Evolutionary conservation across 2,888 invertebrate genomes (phyloP).

Genomic region (Sminthurinus aureus): DNA sequence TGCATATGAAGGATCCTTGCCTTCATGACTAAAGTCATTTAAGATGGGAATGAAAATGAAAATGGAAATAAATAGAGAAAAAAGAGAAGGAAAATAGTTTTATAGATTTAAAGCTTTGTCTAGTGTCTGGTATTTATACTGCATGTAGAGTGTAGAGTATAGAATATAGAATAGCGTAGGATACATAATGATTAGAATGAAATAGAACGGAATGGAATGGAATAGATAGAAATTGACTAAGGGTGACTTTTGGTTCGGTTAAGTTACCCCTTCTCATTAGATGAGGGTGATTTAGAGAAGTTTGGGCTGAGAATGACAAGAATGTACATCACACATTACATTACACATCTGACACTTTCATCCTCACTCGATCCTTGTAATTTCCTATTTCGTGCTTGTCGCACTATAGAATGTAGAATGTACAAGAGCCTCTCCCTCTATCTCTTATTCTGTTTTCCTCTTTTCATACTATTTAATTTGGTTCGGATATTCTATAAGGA

Average conservation of each 20-base stretch:
- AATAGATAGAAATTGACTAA: constrained; percentile 9
- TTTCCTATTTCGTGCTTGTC: background rate
- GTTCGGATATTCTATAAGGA: background rate
- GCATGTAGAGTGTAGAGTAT: too few species aligned
- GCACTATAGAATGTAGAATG: background rate
- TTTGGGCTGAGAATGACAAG: constrained; percentile 34
- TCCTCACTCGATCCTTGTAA: background rate
- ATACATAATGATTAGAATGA: too few species aligned
- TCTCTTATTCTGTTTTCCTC: too few species aligned
- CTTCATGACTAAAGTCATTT: background rate
- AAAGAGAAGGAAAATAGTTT: too few species aligned
- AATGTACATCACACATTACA: constrained; percentile 11
- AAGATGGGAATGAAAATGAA: constrained; percentile 26
- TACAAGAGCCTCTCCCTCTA: too few species aligned
- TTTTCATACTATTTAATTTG: too few species aligned
- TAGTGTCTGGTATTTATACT: too few species aligned
- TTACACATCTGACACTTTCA: constrained; percentile 28
- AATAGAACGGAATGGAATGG: too few species aligned
- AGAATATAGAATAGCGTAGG: too few species aligned
- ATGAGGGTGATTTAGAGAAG: constrained; percentile 37
- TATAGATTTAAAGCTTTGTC: too few species aligned
- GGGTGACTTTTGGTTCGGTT: background rate
- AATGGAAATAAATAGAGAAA: too few species aligned
- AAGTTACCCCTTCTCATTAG: constrained; percentile 31
- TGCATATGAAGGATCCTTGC: background rate